Evolutionary conservation across 2,797 vertebrate genomes (phyloP).

Genomic region (Sebastes nivosus): DNA sequence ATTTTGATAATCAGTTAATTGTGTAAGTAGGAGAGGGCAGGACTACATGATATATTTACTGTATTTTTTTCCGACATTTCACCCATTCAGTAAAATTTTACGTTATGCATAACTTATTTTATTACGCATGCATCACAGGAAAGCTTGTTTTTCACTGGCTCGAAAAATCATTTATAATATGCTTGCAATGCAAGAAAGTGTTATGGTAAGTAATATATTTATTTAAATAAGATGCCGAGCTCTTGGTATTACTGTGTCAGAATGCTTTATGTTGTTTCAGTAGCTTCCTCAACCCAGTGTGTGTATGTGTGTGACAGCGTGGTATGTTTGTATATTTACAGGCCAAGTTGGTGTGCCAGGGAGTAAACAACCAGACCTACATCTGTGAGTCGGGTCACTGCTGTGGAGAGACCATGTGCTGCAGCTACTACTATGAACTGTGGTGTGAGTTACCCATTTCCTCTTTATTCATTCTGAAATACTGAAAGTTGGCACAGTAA

Average conservation of each 20-base stretch:
- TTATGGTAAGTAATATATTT: neutral
- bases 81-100: no score
- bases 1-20: neutral
- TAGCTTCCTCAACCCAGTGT: neutral
- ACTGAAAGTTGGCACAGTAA: neutral
- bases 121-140: neutral
- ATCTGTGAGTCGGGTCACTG: conserved; percentile 93
- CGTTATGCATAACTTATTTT: neutral
- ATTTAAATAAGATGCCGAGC: neutral
- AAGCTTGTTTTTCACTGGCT: neutral
- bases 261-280: neutral
- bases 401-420: conserved; percentile 95
- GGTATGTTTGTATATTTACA: conserved; percentile 60
- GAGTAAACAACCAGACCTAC: conserved; percentile 93
- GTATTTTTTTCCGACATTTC: neutral
- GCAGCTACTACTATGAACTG: conserved; percentile 96
- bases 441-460: conserved; percentile 88
- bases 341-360: conserved; percentile 89
- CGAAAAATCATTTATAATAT: neutral
- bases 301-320: neutral
- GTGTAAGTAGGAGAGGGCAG: neutral
- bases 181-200: neutral
- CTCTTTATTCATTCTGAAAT: neutral
- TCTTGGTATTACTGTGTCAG: neutral
- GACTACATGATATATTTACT: neutral